A percentile compares a stretch with the other conserved stretches of the same genome.
Conservation (phyloP, 2,797 vertebrate species). For the Rhodeus uyekii region DNA sequence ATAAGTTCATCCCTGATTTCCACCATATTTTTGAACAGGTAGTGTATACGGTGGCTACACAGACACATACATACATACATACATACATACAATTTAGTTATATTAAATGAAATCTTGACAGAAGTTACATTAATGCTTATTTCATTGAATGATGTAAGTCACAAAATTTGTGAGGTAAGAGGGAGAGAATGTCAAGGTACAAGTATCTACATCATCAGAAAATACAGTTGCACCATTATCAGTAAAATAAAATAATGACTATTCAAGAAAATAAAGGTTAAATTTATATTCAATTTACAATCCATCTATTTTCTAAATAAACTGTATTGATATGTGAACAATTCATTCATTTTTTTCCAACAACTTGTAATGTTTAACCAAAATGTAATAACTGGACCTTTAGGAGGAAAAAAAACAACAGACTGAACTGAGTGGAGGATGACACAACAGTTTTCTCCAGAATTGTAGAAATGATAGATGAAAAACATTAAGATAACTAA, state of each 20-base stretch:
- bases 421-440: neutral
- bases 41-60: no score
- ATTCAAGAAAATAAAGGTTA: neutral
- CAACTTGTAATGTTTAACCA: neutral
- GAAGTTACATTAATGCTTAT: neutral
- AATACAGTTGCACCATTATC: neutral
- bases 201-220: neutral
- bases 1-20: no score
- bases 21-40: no score
- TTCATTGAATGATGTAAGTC: neutral
- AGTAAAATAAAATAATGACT: neutral
- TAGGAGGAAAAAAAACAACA: neutral
- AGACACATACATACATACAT: no score
- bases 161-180: neutral
- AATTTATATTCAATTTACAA: neutral
- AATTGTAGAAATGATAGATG: neutral
- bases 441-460: neutral
- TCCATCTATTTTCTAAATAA: neutral
- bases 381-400: neutral
- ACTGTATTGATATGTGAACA: neutral
- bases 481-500: no score
- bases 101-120: neutral
- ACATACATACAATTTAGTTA: neutral
- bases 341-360: neutral
- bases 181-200: neutral